Percentiles rank a stretch among this genome's conserved stretches.
Evolutionary conservation across 2,888 invertebrate species (phyloP).

Genomic region (Sarcophaga subvicina): DNA sequence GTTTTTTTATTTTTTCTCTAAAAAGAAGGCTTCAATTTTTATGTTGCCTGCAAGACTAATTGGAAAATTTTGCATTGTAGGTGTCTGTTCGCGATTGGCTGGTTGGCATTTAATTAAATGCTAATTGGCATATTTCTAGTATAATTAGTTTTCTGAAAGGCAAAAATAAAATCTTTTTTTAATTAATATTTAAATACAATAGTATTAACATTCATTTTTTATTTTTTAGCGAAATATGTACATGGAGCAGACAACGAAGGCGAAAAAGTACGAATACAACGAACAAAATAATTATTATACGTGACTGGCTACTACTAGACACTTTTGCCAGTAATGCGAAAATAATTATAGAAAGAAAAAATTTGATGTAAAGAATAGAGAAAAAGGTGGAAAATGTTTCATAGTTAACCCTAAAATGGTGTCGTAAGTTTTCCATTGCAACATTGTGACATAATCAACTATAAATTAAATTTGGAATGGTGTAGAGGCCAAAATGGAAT

Average conservation of each 20-base stretch:
- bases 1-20: neutral
- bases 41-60: neutral
- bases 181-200: slow-evolving; percentile 56
- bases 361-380: too few species aligned
- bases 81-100: neutral
- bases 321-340: too few species aligned
- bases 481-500: too few species aligned
- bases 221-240: neutral
- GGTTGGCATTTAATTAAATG: slow-evolving; percentile 43
- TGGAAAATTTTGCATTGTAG: neutral
- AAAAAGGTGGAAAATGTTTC: too few species aligned
- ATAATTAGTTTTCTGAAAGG: slow-evolving; percentile 33
- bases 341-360: too few species aligned
- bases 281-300: neutral
- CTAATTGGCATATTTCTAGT: slow-evolving; percentile 44
- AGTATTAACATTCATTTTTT: neutral
- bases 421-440: too few species aligned
- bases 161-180: slow-evolving; percentile 11
- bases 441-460: too few species aligned
- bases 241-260: neutral
- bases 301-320: neutral
- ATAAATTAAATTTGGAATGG: too few species aligned
- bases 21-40: neutral
- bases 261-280: neutral
- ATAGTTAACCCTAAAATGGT: too few species aligned